Base-by-base conservation (phyloP, 2,113 vertebrate species). In the Amblyopsis rosae region DNA sequence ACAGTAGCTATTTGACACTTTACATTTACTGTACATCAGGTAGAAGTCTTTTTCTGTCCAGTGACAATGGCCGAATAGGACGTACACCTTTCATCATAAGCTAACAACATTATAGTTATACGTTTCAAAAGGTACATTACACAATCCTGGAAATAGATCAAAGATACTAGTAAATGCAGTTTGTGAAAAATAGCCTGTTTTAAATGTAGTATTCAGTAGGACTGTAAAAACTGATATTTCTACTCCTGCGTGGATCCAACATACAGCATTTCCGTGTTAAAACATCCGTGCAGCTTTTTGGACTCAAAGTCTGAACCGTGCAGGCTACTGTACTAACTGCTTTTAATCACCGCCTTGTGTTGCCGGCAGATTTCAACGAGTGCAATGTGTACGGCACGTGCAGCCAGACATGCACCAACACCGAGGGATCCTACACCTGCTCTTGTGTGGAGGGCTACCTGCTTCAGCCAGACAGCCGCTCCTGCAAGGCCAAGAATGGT, bases 401-500 rank as follows among this genome's bases (percentile, higher is more conserved):
- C 91, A 98, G 97, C 89, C 97, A 99, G 90, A 95, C 94, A 0
- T 99, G 97, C 89, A 90, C 90, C 59, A 99, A 99, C 91, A 91
- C 80, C 0, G 92, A 96, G 2, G 97, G 95, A 62, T 94, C 95
- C 80, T 96, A 97, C 90, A 91, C 81, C 0, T 99, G 97, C 68
- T 95, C 95, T 82, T 99, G 97, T 15, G 97, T 99, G 0, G 97
- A 99, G 73, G 97, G 95, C 0, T 99, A 99, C 76, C 94, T 99
- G 72, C 80, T 95, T 70, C 97, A 99, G 84, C 97, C 96, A 0
- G 97, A 99, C 78, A 96, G 96, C 91, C 95, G 95, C 46, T 98
- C 97, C 69, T 99, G 97, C 92, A 99, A 99, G 86, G 97, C 97
- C 72, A 99, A 99, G 90, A 98, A 98, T 0, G 96, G 97, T 98